phyloP scores from a whole-genome alignment of 2,113 vertebrate genomes.

The Hypocryptadius cinnamomeus region DNA sequence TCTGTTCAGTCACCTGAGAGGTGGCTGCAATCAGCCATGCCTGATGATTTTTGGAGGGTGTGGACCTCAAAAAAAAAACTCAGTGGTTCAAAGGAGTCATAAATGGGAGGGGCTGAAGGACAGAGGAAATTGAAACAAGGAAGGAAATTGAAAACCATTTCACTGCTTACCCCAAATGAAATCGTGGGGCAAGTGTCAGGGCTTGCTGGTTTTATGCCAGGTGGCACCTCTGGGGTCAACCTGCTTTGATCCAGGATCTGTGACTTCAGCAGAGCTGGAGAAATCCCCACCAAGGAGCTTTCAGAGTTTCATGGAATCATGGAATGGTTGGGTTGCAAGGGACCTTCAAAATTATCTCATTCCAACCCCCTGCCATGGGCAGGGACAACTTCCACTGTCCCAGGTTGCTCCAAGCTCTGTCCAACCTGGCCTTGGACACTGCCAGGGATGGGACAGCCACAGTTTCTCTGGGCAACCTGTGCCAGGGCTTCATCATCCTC shows the following conservation, averaged over 20 bases:
- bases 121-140: neutral
- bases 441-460: neutral
- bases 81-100: neutral
- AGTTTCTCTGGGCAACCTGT: neutral
- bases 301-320: neutral
- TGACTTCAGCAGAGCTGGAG: neutral
- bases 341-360: rapidly evolving
- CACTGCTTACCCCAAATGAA: rapidly evolving
- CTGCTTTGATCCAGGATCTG: no score
- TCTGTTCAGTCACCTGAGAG: neutral
- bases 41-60: neutral
- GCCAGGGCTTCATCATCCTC: neutral
- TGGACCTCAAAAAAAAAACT: neutral
- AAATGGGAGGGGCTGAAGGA: neutral
- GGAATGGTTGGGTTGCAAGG: neutral
- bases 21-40: neutral
- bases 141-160: neutral
- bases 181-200: rapidly evolving
- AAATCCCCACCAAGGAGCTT: neutral
- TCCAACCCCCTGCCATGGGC: rapidly evolving
- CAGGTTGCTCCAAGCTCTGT: rapidly evolving
- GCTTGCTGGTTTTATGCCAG: neutral
- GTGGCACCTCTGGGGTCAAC: neutral
- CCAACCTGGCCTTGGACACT: neutral
- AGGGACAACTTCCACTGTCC: neutral